phyloP scores from a whole-genome alignment of 2,113 vertebrate species.

The Nansenia antarctica region DNA sequence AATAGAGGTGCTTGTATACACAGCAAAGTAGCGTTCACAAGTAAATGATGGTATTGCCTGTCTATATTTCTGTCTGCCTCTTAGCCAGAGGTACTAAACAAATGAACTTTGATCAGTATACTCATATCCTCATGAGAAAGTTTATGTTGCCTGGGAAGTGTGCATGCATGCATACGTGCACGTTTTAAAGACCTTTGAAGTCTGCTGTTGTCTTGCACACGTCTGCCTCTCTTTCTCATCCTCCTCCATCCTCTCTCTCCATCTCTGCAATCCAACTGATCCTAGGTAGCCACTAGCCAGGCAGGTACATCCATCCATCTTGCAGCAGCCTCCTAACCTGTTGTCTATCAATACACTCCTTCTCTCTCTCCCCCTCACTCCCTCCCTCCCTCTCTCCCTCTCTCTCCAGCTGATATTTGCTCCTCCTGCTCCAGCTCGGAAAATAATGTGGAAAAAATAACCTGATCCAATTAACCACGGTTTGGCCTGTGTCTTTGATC shows the following conservation, averaged over 20 bases:
- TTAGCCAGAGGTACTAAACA: neutral
- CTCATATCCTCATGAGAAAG: neutral
- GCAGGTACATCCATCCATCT: neutral
- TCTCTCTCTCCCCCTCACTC: neutral
- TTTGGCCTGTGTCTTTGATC: conserved; percentile 29
- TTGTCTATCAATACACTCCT: conserved; percentile 20
- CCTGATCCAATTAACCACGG: conserved; percentile 52
- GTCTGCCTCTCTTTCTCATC: too few species aligned
- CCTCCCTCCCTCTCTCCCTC: neutral
- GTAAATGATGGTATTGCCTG: neutral
- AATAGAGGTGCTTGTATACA: neutral
- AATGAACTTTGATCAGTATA: neutral
- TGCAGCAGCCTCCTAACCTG: conserved; percentile 34
- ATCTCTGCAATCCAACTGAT: neutral
- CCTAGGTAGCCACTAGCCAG: neutral
- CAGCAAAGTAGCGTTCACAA: neutral
- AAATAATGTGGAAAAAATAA: conserved; percentile 52
- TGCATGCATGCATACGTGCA: too few species aligned
- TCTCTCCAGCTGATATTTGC: neutral
- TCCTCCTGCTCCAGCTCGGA: conserved; percentile 28
- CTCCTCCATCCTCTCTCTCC: too few species aligned
- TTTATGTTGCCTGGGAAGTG: too few species aligned
- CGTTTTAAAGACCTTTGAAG: too few species aligned
- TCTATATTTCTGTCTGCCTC: neutral
- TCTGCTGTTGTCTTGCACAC: neutral